Base-by-base conservation (phyloP, 1,140 invertebrate species). In the Cherax quadricarinatus region DNA sequence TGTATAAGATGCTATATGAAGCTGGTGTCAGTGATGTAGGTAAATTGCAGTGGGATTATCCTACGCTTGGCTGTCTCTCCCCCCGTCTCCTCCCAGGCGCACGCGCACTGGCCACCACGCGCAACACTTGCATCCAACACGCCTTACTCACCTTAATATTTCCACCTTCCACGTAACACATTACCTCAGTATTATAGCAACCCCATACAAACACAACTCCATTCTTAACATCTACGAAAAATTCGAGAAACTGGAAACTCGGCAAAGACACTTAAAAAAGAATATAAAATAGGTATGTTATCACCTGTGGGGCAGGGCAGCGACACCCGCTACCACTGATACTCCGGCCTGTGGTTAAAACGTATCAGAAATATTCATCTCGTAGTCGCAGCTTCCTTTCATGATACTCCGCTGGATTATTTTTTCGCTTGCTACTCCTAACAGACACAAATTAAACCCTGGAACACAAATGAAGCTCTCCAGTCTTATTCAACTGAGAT, bases 21-120 rank as follows among this genome's bases (percentile, higher is more conserved):
- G 10, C 83, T 70, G 60, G 14, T 16, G 18, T 85, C 30, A 66
- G 53, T 21, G 5, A 88, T 30, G 80, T 18, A 60, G 21, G 57
- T 16, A 30, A 89, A 30, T 83, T 89, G 9, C 6, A 57, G 73
- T 30, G 57, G 30, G 86, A 88, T 89, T 84, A 89, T 89, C 88
- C 80, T 83, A 89, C 80, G 51, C 88, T 89, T 73, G 62, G 79
- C 66, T 88, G 24, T 24, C 24, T 48, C 49, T 53, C n/a, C 75
- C 62, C 88, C 30, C 49, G 79, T 84, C 9, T 84, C 49, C 49
- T 30, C 21, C 75, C 16, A 7, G 24, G 88, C 88, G 88, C 88
- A 84, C 80, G 88, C 88, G 81, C 81, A 84, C 88, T 75, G 81
- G 66, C 66, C 49, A 57, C 80, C 88, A 83, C 80, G 88, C 88